Evolutionary conservation across 1,140 invertebrate species (phyloP).

Genomic region (Tetragonula clypearis): DNA sequence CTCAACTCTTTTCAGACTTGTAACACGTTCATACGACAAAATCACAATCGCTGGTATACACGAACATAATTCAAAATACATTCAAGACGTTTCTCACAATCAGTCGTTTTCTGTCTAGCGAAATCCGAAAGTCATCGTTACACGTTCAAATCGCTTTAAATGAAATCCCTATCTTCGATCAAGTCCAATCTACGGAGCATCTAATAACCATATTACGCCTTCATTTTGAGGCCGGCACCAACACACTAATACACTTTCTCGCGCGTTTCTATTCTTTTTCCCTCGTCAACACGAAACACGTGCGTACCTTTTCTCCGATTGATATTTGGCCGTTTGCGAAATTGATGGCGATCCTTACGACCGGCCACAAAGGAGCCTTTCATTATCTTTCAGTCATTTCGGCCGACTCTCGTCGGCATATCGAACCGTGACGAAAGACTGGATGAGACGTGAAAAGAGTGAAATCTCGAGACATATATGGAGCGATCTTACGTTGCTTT

Average conservation of each 20-base stretch:
- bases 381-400: conserved; percentile 60
- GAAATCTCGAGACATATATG: conserved; percentile 53
- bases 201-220: background rate
- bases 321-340: background rate
- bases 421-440: conserved; percentile 61
- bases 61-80: background rate
- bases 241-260: conserved; percentile 24
- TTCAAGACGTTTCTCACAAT: background rate
- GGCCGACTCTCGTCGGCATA: conserved; percentile 40
- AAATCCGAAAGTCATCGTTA: conserved; percentile 32
- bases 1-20: background rate
- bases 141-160: background rate
- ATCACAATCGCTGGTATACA: background rate
- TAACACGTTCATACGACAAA: background rate
- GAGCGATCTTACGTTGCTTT: conserved; percentile 41
- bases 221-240: background rate
- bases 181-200: background rate
- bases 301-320: background rate
- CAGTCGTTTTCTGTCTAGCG: background rate
- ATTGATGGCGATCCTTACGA: conserved; percentile 27
- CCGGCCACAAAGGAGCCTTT: conserved; percentile 58
- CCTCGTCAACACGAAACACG: background rate
- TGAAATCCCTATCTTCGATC: background rate
- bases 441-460: conserved; percentile 67
- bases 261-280: background rate